phyloP scores from a whole-genome alignment of 2,888 invertebrate genomes.

The Thymelicus lineola region DNA sequence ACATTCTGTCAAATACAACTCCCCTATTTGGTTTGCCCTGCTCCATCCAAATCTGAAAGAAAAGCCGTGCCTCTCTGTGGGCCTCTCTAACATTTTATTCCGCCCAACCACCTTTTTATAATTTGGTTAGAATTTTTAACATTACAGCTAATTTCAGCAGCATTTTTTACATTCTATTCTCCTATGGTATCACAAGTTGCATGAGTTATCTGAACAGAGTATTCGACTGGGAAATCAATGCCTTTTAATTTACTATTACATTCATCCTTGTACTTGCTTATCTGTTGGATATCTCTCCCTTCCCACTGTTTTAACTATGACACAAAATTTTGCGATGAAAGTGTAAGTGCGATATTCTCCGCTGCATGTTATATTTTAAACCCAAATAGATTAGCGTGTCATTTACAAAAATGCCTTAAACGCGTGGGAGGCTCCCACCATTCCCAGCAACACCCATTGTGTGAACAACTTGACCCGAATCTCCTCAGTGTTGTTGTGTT shows the following conservation, averaged over 20 bases:
- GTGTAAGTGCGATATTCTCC: not conserved
- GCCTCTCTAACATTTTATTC: conserved; percentile 39
- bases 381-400: conserved; percentile 38
- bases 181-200: not conserved
- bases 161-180: not conserved
- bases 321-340: too few species aligned
- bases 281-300: not conserved
- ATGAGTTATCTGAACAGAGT: not conserved
- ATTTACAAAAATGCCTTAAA: conserved; percentile 58
- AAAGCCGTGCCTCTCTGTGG: conserved; percentile 18
- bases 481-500: conserved; percentile 1
- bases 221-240: not conserved
- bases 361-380: conserved; percentile 39
- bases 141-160: conserved; percentile 1
- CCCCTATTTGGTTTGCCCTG: not conserved
- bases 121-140: not conserved
- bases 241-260: conserved; percentile 3
- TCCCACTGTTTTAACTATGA: too few species aligned
- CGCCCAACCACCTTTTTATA: conserved; percentile 25
- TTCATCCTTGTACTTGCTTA: conserved; percentile 5
- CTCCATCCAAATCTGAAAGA: not conserved
- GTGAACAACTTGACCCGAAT: conserved; percentile 67
- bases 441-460: conserved; percentile 58
- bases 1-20: not conserved
- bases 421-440: conserved; percentile 73